Conservation (phyloP, 2,888 invertebrate genomes). For the Clistopyga incitator region DNA sequence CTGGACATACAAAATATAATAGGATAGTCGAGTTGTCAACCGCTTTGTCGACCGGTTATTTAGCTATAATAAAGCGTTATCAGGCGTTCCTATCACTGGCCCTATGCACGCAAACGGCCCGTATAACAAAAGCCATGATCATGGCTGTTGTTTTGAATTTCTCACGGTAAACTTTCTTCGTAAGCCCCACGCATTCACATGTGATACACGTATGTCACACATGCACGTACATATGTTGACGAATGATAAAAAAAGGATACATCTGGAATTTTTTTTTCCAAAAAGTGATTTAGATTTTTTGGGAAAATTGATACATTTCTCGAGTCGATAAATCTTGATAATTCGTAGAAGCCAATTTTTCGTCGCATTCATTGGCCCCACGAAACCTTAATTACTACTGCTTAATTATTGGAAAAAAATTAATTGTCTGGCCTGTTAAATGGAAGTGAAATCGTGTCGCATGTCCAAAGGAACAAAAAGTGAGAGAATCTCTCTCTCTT, state of each 20-base stretch:
- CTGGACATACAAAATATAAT: neutral
- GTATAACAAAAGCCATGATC: slow-evolving; percentile 21
- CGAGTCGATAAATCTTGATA: too few relatives aligned
- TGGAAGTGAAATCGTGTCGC: neutral
- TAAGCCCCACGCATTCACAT: neutral
- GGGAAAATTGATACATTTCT: neutral
- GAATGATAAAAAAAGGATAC: neutral
- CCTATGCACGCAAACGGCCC: too few relatives aligned
- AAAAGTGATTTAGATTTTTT: too few relatives aligned
- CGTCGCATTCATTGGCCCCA: neutral
- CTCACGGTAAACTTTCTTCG: slow-evolving; percentile 34
- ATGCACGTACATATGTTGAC: neutral
- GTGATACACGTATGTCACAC: neutral
- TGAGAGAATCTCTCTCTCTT: neutral
- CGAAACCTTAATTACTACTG: too few relatives aligned
- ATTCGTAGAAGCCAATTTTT: neutral
- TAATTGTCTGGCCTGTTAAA: neutral
- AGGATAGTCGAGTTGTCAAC: slow-evolving; percentile 32
- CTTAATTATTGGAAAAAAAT: neutral
- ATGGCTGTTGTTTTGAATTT: slow-evolving; percentile 41
- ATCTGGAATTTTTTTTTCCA: too few relatives aligned
- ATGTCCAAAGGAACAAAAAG: neutral
- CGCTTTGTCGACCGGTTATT: slow-evolving; percentile 68
- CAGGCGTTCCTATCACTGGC: slow-evolving; percentile 70
- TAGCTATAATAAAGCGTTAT: slow-evolving; percentile 75